Conservation (phyloP, 2,797 vertebrate genomes). For the Sebastolobus alascanus region DNA sequence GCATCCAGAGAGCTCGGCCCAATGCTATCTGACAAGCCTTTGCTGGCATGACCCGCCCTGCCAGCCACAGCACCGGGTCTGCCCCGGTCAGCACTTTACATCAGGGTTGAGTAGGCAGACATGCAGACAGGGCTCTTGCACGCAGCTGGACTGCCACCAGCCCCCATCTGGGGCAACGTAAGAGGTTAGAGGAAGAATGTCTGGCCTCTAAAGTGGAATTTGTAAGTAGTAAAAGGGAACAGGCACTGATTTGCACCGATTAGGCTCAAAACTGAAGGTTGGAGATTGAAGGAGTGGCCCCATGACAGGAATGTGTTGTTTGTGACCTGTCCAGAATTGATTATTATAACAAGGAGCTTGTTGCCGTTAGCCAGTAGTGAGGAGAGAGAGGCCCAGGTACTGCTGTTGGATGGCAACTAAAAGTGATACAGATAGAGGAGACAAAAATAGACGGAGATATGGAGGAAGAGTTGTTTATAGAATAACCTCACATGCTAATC, state of each 20-base stretch:
- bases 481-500: not conserved
- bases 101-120: conserved; percentile 74
- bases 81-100: conserved; percentile 80
- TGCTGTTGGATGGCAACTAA: conserved; percentile 20
- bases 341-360: conserved; percentile 56
- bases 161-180: conserved; percentile 48
- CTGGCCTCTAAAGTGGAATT: conserved; percentile 66
- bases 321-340: conserved; percentile 54
- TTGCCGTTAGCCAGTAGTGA: conserved; percentile 25
- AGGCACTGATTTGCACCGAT: conserved; percentile 74
- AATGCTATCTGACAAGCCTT: conserved; percentile 73
- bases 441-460: not conserved
- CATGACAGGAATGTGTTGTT: conserved; percentile 70
- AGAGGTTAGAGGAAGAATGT: conserved; percentile 66
- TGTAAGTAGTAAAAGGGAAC: conserved; percentile 64
- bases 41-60: conserved; percentile 59
- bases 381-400: not conserved
- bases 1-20: conserved; percentile 54
- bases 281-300: conserved; percentile 55
- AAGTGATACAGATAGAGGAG: conserved; percentile 5
- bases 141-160: conserved; percentile 50
- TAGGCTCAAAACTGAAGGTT: conserved; percentile 63
- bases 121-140: conserved; percentile 53
- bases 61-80: conserved; percentile 49
- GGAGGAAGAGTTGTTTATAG: conserved; percentile 12